Percentiles rank a stretch among this genome's conserved stretches.
phyloP scores from a whole-genome alignment of 2,888 invertebrate species.

The Macrophya alboannulata region DNA sequence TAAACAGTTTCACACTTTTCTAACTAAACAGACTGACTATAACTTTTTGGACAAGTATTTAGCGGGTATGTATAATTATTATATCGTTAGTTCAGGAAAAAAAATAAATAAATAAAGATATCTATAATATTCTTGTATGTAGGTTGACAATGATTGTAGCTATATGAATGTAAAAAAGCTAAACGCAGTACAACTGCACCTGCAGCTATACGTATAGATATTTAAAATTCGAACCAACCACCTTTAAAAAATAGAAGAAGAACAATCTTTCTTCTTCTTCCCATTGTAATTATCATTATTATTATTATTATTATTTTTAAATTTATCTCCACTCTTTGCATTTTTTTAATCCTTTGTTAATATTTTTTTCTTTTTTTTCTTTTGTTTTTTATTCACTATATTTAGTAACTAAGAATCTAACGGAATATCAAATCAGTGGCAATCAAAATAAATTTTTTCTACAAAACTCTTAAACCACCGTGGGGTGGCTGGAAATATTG shows the following conservation, averaged over 20 bases:
- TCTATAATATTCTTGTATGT: constrained; percentile 48
- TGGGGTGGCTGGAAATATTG: constrained; percentile 25
- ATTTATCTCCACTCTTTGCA: neutral
- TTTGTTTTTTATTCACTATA: neutral
- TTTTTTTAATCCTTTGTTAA: neutral
- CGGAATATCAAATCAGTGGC: constrained; percentile 39
- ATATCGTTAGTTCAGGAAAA: constrained; percentile 16
- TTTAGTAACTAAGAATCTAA: neutral
- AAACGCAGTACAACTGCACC: neutral
- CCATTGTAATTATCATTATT: neutral
- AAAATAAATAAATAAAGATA: constrained; percentile 15
- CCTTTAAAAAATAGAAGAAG: neutral
- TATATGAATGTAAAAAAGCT: neutral
- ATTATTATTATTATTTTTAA: too few relatives aligned
- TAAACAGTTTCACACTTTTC: constrained; percentile 42
- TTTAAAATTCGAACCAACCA: constrained; percentile 25
- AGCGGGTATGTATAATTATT: constrained; percentile 26
- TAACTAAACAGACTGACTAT: constrained; percentile 48
- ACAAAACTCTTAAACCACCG: neutral
- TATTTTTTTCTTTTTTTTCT: neutral
- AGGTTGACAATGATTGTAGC: neutral
- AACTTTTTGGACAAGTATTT: constrained; percentile 49
- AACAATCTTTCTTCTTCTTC: neutral
- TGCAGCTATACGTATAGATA: neutral
- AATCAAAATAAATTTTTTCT: constrained; percentile 45